These are phyloP conservation scores for Meiosimyza decipiens DNA, from an alignment of 2,888 invertebrate species.

Conservation along the genomic window DNA sequence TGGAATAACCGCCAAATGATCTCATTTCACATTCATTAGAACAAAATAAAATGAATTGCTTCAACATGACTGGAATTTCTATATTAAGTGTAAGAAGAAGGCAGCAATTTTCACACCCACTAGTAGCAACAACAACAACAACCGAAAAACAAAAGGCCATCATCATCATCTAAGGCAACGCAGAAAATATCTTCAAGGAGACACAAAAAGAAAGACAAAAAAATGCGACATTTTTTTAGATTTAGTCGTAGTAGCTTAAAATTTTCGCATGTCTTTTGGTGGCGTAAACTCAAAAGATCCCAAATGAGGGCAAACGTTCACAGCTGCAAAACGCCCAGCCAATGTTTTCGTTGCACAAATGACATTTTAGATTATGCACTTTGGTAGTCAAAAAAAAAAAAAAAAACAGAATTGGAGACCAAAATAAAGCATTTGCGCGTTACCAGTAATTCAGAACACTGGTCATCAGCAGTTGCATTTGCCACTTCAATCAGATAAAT, in stretches of 20 bases:
- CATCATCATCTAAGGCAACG: not conserved
- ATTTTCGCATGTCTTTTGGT: constrained; percentile 7
- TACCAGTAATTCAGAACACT: too few relatives aligned
- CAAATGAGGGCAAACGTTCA: not conserved
- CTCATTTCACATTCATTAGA: constrained; percentile 40
- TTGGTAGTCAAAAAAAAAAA: not conserved
- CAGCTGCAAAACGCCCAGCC: constrained; percentile 28
- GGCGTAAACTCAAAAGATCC: not conserved
- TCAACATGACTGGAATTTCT: constrained; percentile 31
- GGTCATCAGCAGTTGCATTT: too few relatives aligned
- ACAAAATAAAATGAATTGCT: constrained; percentile 34
- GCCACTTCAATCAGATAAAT: too few relatives aligned
- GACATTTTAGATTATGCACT: constrained; percentile 42
- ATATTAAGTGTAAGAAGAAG: constrained; percentile 17
- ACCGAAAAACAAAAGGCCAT: constrained; percentile 12
- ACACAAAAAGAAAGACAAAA: not conserved
- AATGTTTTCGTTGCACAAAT: constrained; percentile 36
- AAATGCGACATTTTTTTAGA: not conserved
- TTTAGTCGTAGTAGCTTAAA: constrained; percentile 20
- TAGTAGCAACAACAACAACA: not conserved
- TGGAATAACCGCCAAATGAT: constrained; percentile 33
- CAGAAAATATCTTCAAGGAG: not conserved
- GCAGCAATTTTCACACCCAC: not conserved
- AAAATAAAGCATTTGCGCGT: too few relatives aligned
- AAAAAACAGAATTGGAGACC: too few relatives aligned